Evolutionary conservation across 2,797 vertebrate genomes (phyloP).

Genomic region (Telmatherina bonti): DNA sequence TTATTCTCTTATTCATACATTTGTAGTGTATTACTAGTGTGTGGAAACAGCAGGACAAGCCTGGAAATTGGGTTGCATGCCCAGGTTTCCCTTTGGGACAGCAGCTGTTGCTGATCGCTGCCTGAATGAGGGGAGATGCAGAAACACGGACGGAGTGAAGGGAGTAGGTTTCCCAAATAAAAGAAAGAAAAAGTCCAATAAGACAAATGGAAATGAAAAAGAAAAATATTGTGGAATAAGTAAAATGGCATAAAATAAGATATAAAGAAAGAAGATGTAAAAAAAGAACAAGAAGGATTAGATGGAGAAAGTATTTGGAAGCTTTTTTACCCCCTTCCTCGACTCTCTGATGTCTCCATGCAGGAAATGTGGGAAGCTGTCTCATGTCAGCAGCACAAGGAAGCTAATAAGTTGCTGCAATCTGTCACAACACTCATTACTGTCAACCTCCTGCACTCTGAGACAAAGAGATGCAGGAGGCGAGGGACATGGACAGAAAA

Average conservation of each 20-base stretch:
- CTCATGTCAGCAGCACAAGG: slow-evolving; percentile 17
- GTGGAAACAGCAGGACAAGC: neutral
- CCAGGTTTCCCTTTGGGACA: slow-evolving; percentile 24
- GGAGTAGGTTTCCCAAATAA: neutral
- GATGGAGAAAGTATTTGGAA: neutral
- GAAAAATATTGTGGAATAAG: neutral
- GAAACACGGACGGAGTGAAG: neutral
- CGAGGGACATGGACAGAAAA: neutral
- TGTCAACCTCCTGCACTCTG: slow-evolving; percentile 28
- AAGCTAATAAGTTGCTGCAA: slow-evolving; percentile 47
- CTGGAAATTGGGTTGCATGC: neutral
- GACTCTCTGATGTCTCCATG: neutral
- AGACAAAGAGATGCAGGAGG: slow-evolving; percentile 13
- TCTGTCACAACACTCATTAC: slow-evolving; percentile 60
- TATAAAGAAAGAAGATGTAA: neutral
- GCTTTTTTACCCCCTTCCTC: neutral
- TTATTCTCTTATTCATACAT: neutral
- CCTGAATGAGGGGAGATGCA: neutral
- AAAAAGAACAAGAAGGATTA: neutral
- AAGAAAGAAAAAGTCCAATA: neutral
- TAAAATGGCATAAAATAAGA: neutral
- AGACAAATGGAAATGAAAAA: neutral
- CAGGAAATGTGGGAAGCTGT: slow-evolving; percentile 6
- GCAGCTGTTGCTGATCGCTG: slow-evolving; percentile 10
- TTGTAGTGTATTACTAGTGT: slow-evolving; percentile 5